phyloP scores from a whole-genome alignment of 2,113 vertebrate species.

The Ardeotis arabs region DNA sequence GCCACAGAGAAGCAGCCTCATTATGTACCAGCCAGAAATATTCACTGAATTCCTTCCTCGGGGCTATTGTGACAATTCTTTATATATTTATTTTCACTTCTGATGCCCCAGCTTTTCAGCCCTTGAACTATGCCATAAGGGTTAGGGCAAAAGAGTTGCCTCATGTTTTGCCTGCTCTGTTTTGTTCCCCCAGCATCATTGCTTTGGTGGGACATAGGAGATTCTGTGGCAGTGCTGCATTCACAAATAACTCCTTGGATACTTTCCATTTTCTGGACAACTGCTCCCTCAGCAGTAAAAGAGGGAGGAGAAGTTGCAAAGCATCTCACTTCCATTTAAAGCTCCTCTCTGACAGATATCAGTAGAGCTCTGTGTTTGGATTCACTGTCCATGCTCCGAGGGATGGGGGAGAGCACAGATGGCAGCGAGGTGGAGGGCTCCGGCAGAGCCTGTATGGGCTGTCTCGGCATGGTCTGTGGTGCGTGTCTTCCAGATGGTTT shows the following conservation, averaged over 20 bases:
- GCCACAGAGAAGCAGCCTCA: not conserved
- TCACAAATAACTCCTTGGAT: not conserved
- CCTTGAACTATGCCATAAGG: not conserved
- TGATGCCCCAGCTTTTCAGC: not conserved
- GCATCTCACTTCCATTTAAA: not conserved
- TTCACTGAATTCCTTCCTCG: not conserved
- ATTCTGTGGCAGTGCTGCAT: not conserved
- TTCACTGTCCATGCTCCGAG: accelerated
- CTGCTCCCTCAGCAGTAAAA: not conserved
- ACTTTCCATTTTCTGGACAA: not conserved
- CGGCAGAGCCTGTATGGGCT: accelerated
- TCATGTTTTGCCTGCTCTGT: not conserved
- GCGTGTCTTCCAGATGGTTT: not conserved
- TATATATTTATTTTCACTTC: not conserved
- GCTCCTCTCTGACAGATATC: not conserved
- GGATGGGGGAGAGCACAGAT: not conserved
- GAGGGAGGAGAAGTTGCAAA: not conserved
- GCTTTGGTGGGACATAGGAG: not conserved
- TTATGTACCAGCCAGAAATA: not conserved
- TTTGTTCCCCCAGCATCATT: not conserved
- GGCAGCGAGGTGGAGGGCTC: not conserved
- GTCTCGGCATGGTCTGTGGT: not conserved
- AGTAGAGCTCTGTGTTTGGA: not conserved
- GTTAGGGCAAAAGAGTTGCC: not conserved
- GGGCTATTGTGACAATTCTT: not conserved